Evolutionary conservation across 2,888 invertebrate genomes (phyloP).

Genomic region (Mythimna ferrago): DNA sequence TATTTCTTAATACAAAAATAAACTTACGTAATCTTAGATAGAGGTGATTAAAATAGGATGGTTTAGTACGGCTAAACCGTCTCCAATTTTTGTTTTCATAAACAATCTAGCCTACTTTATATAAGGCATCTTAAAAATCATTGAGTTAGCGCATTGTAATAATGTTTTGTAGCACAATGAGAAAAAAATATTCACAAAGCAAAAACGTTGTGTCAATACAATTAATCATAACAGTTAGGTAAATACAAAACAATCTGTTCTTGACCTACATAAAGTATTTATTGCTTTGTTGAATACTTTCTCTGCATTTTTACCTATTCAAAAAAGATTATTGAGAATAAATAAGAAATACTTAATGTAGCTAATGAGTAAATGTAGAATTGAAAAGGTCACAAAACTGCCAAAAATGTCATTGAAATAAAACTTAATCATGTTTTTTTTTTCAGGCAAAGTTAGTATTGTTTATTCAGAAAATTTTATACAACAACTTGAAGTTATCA

Average conservation of each 20-base stretch:
- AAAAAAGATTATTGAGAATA: too few relatives aligned
- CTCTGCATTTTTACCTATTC: neutral
- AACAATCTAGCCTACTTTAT: neutral
- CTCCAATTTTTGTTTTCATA: too few relatives aligned
- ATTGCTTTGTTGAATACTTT: neutral
- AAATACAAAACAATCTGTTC: neutral
- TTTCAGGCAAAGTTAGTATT: conserved; percentile 88
- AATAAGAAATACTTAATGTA: too few relatives aligned
- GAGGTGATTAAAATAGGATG: neutral
- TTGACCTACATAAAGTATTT: neutral
- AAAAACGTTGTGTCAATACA: neutral
- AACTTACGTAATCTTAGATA: neutral
- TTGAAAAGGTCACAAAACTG: too few relatives aligned
- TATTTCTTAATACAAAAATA: too few relatives aligned
- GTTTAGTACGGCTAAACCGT: neutral
- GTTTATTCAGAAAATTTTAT: conserved; percentile 88
- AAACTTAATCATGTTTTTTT: conserved; percentile 24
- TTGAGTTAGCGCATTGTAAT: neutral
- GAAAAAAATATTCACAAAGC: conserved; percentile 5
- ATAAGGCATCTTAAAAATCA: neutral
- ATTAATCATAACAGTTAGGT: neutral
- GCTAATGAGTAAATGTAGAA: too few relatives aligned
- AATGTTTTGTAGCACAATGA: neutral
- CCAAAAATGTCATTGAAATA: too few relatives aligned
- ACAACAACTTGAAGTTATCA: conserved; percentile 89